Base-by-base conservation (phyloP, 2,888 invertebrate genomes). In the Pachycephus smyrnensis region DNA sequence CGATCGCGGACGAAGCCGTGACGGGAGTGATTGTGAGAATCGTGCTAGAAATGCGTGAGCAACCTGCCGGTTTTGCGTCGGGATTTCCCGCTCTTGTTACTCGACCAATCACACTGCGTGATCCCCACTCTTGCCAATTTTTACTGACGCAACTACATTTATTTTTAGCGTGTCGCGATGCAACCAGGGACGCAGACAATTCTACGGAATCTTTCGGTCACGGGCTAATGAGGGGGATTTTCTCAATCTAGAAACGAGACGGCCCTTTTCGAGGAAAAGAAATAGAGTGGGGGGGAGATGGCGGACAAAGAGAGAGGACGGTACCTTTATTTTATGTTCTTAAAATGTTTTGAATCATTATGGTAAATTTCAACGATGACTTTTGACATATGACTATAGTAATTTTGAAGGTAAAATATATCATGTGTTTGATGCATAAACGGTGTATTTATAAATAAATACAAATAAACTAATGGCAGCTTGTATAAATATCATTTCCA, bases 11-110 rank as follows among this genome's bases (percentile, higher is more conserved):
- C 55, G 23, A 9, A 55, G 55, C 55, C 15, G 9, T 23, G 55
- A 55, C 23, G 23, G 55, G 9, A 55, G 23, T 55, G 55, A 55
- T 55, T 55, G 55, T 23, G 55, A 2, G 23, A 55, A 55, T 23
- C 55, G 55, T 23, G 55, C 9, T 23, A 6, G 2, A 55, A 55
- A 23, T 55, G 55, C 9, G 23, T 2, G 23, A 55, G 23, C 9
- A 81, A 77, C 55, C 81, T 83, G 85, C 84, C 83, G 83, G 82
- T 86, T 86, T 86, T 9, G 23, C 84, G 84, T 82, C 85, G 89
- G 89, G 88, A 88, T 89, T 89, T 89, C 89, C 89, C 89, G 88
- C 89, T 86, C 81, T 83, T 77, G 74, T 76, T 76, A 31, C 30
- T 73, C 82, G 81, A 78, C 89, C 89, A 89, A 89, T 89, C 75